A percentile compares a stretch with the other conserved stretches of the same genome.
Evolutionary conservation across 2,113 vertebrate species (phyloP).

Genomic region (Mastomys coucha): DNA sequence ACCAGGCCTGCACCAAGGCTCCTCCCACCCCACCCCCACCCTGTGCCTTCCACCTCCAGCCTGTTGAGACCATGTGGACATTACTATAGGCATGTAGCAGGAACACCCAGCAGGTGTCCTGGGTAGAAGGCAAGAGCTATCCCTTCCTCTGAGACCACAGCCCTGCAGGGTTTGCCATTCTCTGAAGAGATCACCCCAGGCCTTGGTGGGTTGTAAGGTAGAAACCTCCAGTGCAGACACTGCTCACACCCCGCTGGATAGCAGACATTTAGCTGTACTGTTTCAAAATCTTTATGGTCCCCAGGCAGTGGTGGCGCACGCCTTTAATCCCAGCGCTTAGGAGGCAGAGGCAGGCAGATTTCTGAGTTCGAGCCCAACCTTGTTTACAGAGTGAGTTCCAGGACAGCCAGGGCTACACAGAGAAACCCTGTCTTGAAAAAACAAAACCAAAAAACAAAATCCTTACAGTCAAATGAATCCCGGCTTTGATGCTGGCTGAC

Average conservation of each 20-base stretch:
- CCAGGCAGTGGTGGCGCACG: too few relatives aligned
- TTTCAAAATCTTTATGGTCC: fast-evolving
- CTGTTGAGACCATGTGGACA: fast-evolving
- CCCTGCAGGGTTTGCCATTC: neutral
- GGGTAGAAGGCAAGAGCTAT: neutral
- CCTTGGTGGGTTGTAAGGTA: fast-evolving
- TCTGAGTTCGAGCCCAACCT: too few relatives aligned
- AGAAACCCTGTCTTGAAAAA: too few relatives aligned
- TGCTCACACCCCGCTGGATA: fast-evolving
- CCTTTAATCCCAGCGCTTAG: too few relatives aligned
- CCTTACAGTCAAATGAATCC: neutral
- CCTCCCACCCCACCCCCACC: too few relatives aligned
- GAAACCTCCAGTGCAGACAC: fast-evolving
- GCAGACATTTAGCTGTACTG: neutral
- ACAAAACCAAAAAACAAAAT: too few relatives aligned
- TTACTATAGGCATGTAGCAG: neutral
- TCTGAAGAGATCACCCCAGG: neutral
- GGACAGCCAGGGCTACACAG: too few relatives aligned
- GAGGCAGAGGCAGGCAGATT: too few relatives aligned
- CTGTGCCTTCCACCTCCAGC: neutral
- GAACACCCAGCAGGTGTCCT: neutral
- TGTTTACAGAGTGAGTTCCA: too few relatives aligned
- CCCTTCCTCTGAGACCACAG: neutral
- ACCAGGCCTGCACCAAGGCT: fast-evolving
- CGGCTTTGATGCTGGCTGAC: neutral